These are phyloP conservation scores for Eubasilissa regina DNA, from an alignment of 1,140 invertebrate genomes.

Conservation along the genomic window DNA sequence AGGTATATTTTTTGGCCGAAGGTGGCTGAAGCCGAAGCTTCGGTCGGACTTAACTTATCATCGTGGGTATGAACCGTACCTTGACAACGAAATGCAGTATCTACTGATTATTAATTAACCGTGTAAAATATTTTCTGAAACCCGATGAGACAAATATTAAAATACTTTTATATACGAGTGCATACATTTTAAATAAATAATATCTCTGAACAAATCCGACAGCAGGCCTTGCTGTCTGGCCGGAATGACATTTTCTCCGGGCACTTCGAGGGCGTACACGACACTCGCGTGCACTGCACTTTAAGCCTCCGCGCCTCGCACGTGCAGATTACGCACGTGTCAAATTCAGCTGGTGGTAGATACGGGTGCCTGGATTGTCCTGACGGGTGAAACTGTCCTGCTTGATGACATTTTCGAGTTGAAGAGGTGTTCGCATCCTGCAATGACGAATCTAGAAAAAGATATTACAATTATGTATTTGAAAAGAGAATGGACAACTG, in stretches of 20 bases:
- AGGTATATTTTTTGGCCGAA: no score
- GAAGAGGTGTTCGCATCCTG: conserved; percentile 70
- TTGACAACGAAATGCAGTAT: no score
- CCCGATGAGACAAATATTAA: no score
- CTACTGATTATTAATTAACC: no score
- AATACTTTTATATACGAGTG: no score
- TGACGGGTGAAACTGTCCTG: conserved; percentile 84
- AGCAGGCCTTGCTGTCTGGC: conserved; percentile 83
- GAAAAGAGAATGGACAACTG: no score
- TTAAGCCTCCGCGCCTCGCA: conserved; percentile 81
- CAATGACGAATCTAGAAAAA: conserved; percentile 68
- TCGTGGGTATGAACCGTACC: no score
- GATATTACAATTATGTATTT: no score
- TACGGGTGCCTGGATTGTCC: conserved; percentile 94
- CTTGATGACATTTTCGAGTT: conserved; percentile 81
- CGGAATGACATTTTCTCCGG: conserved; percentile 80
- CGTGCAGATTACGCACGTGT: conserved; percentile 87
- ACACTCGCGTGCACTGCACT: conserved; percentile 82
- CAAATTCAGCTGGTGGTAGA: conserved; percentile 90
- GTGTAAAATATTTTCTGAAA: no score
- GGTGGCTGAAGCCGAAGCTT: no score
- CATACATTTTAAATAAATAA: no score
- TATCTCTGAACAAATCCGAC: conserved; percentile 81
- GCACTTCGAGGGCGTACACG: conserved; percentile 82
- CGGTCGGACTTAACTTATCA: no score